A percentile compares a stretch with the other conserved stretches of the same genome.
Conservation (phyloP, 2,888 invertebrate genomes). For the Dolichopus griseipennis region DNA sequence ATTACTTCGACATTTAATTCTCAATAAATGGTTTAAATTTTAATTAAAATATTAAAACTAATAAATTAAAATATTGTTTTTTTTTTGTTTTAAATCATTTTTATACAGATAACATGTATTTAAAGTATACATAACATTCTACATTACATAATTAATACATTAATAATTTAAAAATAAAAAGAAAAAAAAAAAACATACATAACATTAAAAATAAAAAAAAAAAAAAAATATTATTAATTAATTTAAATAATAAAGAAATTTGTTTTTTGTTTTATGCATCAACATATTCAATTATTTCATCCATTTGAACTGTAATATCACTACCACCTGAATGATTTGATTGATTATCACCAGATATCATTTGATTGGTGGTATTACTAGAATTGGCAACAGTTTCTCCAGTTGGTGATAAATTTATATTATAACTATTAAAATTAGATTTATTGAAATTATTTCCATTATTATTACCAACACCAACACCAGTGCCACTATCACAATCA, state of each 20-base stretch:
- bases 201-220: not conserved
- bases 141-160: no score
- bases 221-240: not conserved
- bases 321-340: slow-evolving; percentile 44
- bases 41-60: no score
- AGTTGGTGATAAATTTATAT: not conserved
- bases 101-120: no score
- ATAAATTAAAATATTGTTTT: no score
- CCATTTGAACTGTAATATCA: slow-evolving; percentile 41
- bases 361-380: not conserved
- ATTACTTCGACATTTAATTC: no score
- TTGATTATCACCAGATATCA: slow-evolving; percentile 26
- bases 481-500: slow-evolving; percentile 5
- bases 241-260: not conserved
- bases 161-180: no score
- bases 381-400: not conserved
- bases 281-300: slow-evolving; percentile 38
- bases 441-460: not conserved
- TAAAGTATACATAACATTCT: no score
- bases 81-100: no score
- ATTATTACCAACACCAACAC: no score
- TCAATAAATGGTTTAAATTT: no score
- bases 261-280: slow-evolving; percentile 31
- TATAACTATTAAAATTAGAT: not conserved
- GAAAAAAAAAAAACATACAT: no score